phyloP scores from a whole-genome alignment of 2,888 invertebrate genomes.

The Luperina testacea region DNA sequence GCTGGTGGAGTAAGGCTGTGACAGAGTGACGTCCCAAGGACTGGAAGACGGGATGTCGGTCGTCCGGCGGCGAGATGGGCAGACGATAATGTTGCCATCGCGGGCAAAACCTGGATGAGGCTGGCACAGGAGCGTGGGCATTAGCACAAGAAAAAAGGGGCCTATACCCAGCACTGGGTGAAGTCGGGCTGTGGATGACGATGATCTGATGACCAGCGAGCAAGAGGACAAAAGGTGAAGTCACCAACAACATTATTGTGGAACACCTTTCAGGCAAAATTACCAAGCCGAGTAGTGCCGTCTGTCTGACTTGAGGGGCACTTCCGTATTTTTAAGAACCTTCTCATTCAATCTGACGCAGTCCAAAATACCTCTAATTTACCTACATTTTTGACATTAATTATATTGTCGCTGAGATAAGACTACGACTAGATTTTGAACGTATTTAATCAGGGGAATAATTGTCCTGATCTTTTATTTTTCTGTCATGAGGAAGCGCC shows the following conservation, averaged over 20 bases:
- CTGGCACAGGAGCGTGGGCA: no score
- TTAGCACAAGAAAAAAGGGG: no score
- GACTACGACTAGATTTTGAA: not conserved
- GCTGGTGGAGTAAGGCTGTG: no score
- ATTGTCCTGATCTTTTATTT: not conserved
- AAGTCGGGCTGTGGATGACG: no score
- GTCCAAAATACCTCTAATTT: not conserved
- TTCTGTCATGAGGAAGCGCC: not conserved
- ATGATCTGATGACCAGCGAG: not conserved
- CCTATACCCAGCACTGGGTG: no score
- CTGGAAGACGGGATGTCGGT: no score
- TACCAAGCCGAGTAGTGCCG: not conserved
- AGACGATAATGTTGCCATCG: no score
- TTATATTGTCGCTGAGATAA: not conserved
- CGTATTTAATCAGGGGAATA: not conserved
- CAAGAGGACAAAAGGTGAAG: not conserved
- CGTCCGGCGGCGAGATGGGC: no score
- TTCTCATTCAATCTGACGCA: not conserved
- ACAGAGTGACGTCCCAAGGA: no score
- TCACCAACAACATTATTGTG: not conserved
- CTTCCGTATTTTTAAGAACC: not conserved
- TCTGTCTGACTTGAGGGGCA: not conserved
- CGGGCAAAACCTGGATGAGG: no score
- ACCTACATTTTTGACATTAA: not conserved
- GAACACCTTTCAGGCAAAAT: not conserved